Base-by-base conservation (phyloP, 2,113 vertebrate genomes). In the Leptobrachium ailaonicum region DNA sequence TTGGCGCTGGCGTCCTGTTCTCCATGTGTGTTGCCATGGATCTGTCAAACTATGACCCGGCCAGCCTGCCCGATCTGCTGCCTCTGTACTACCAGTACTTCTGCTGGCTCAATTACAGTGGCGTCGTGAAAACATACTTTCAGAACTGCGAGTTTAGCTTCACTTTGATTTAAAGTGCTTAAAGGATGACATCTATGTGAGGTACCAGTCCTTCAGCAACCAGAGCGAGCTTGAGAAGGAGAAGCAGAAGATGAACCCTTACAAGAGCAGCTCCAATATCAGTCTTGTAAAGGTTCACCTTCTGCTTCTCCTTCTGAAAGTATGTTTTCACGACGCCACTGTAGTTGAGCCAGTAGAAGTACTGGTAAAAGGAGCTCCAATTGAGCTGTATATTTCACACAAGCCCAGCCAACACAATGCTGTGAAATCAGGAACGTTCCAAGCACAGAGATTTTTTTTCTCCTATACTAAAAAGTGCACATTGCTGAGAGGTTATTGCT, bases 141-240 rank as follows among this genome's bases (percentile, higher is more conserved):
- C n/a, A n/a, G n/a, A n/a, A n/a, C 83, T 93, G 97, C 9, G 97
- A 99, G 82, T 99, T 99, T 88, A 97, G 95, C 82, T 99, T 99
- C 91, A 99, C 97, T n/a, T n/a, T n/a, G n/a, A n/a, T n/a, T n/a
- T n/a, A n/a, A n/a, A n/a, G n/a, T n/a, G n/a, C n/a, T n/a, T 99
- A 83, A 97, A 94, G 84, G 96, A 98, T 77, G 97, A 98, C 83
- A 93, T 98, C 71, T 99, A 99, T n/a, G 87, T 99, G 56, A 94
- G 97, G 6, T 99, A 97, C 90, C 97, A 97, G 84, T 98, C 96
- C 2, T 98, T 99, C 88, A 86, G 58, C 87, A 94, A 86, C 6
- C 95, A 96, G 77, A 91, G 70, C 67, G 97, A 99, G 32, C 87
- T 99, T 92, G 97, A 99, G 89, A 96, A 96, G 82, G 97, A 98